Percentiles rank a stretch among this genome's conserved stretches.
These are phyloP conservation scores for Steinernema hermaphroditum DNA, from an alignment of 2,888 invertebrate genomes.

Conservation along the genomic window DNA sequence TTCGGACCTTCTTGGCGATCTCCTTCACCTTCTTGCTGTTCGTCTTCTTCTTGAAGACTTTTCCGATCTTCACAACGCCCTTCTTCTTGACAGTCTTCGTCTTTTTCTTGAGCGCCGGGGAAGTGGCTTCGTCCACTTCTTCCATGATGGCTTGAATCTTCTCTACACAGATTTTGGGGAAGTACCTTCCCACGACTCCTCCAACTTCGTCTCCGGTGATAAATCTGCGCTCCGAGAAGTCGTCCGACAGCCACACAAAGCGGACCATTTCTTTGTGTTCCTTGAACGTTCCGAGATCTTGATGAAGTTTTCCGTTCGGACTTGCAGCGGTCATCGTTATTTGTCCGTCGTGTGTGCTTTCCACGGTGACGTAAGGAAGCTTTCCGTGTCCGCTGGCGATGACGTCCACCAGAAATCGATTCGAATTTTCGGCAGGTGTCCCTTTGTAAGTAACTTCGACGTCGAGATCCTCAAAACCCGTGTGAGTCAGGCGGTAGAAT, in stretches of 20 bases:
- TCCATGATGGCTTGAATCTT: neutral
- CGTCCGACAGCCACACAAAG: neutral
- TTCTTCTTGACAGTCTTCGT: neutral
- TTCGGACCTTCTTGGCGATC: neutral
- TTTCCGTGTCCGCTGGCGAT: neutral
- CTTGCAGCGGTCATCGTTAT: neutral
- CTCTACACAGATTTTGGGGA: neutral
- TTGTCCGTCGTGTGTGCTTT: neutral
- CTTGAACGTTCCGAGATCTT: neutral
- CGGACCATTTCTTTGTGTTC: neutral
- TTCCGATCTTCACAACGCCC: neutral
- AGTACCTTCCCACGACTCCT: neutral
- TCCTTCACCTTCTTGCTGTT: neutral
- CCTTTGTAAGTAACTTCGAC: neutral
- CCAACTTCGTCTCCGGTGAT: neutral
- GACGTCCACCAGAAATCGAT: slow-evolving; percentile 1
- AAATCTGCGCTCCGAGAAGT: neutral
- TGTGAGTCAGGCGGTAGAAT: neutral
- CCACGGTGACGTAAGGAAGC: neutral
- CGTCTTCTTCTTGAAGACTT: neutral
- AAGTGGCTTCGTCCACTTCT: neutral
- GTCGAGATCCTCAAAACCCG: neutral
- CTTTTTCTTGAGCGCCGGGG: neutral
- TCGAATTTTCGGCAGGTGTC: neutral
- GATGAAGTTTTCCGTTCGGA: neutral